Percentiles rank a stretch among this genome's conserved stretches.
Conservation (phyloP, 2,797 vertebrate genomes). For the Sebastes cheni region DNA sequence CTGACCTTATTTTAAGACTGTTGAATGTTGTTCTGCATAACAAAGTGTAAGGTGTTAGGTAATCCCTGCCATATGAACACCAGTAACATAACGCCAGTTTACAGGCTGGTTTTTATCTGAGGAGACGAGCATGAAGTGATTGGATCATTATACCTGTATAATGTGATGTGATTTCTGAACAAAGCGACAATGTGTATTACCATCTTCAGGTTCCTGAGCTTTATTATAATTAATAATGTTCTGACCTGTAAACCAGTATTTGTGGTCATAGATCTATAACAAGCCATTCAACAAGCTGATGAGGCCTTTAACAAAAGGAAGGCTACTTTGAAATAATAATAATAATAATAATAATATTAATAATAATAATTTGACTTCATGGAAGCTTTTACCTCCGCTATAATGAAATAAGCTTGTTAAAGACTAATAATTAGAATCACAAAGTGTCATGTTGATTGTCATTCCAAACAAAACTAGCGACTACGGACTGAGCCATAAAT, state of each 20-base stretch:
- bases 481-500: neutral
- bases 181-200: no score
- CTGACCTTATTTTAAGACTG: no score
- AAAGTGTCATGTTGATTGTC: neutral
- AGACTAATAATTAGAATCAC: no score
- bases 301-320: neutral
- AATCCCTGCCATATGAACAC: neutral
- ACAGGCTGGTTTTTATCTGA: neutral
- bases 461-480: neutral
- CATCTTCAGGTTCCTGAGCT: no score
- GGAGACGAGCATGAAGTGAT: neutral
- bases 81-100: neutral
- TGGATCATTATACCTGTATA: neutral
- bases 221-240: no score
- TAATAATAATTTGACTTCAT: no score
- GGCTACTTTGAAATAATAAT: neutral
- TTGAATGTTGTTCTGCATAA: no score
- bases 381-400: neutral
- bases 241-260: neutral
- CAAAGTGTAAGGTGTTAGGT: no score
- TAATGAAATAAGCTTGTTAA: neutral
- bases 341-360: neutral
- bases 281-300: neutral
- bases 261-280: neutral
- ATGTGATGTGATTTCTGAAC: no score